A percentile compares a stretch with the other conserved stretches of the same genome.
Evolutionary conservation across 2,113 vertebrate species (phyloP).

Genomic region (Sarotherodon lohbergeri): DNA sequence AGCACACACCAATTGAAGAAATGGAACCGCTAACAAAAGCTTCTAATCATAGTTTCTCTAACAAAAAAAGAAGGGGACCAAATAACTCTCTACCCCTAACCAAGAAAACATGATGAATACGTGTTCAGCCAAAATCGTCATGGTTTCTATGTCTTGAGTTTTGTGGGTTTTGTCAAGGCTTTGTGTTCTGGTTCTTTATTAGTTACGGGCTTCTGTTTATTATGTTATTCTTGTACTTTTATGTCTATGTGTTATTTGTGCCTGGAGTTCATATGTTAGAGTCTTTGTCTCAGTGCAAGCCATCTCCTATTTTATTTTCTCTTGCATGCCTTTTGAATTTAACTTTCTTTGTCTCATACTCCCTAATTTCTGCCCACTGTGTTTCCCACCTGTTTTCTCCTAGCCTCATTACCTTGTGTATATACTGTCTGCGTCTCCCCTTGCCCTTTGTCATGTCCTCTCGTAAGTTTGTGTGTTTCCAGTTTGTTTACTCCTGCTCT

Average conservation of each 20-base stretch:
- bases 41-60: not conserved
- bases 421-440: not conserved
- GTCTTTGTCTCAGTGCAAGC: not conserved
- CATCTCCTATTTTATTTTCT: not conserved
- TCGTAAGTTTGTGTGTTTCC: not conserved
- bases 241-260: not conserved
- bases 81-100: not conserved
- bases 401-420: not conserved
- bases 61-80: not conserved
- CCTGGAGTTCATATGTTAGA: not conserved
- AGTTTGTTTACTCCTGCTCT: not conserved
- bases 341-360: not conserved
- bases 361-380: not conserved
- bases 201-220: not conserved
- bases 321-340: not conserved
- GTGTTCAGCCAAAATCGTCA: accelerated
- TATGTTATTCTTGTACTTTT: not conserved
- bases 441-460: accelerated
- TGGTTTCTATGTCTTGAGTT: not conserved
- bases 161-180: not conserved
- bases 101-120: not conserved
- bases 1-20: not conserved
- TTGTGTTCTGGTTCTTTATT: not conserved
- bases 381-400: not conserved
- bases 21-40: not conserved